A percentile compares a stretch with the other conserved stretches of the same genome.
Evolutionary conservation across 2,888 invertebrate genomes (phyloP).

Genomic region (Pseudococcus viburni): DNA sequence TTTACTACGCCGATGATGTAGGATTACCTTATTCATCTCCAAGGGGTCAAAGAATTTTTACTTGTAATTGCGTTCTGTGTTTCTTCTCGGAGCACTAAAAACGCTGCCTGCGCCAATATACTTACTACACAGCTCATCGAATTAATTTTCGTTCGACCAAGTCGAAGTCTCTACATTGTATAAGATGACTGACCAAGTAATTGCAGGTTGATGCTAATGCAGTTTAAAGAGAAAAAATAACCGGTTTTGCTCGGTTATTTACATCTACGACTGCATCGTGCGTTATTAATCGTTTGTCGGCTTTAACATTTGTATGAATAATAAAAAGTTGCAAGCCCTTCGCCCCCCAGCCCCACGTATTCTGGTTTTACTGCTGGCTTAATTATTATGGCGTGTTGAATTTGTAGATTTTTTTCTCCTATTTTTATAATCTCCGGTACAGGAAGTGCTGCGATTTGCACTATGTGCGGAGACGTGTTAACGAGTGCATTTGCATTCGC

Average conservation of each 20-base stretch:
- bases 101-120: not conserved
- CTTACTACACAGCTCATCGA: not conserved
- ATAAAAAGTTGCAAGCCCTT: conserved; percentile 48
- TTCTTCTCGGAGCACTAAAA: not conserved
- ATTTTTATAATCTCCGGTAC: not conserved
- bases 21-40: not conserved
- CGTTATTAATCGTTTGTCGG: conserved; percentile 56
- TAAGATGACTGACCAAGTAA: conserved; percentile 35
- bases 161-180: conserved; percentile 2
- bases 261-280: conserved; percentile 50
- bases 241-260: conserved; percentile 42
- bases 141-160: conserved; percentile 30
- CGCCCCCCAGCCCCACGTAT: not conserved
- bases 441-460: conserved; percentile 23
- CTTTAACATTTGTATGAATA: conserved; percentile 41
- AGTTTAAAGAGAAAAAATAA: conserved; percentile 47
- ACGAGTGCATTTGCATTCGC: conserved; percentile 38
- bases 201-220: conserved; percentile 57
- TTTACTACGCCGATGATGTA: conserved; percentile 21
- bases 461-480: conserved; percentile 14
- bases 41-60: conserved; percentile 45
- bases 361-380: conserved; percentile 15
- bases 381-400: conserved; percentile 49
- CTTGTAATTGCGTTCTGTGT: not conserved
- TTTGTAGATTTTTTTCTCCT: conserved; percentile 6